Conservation (phyloP, 2,797 vertebrate species). For the Aulostomus chinensis region DNA sequence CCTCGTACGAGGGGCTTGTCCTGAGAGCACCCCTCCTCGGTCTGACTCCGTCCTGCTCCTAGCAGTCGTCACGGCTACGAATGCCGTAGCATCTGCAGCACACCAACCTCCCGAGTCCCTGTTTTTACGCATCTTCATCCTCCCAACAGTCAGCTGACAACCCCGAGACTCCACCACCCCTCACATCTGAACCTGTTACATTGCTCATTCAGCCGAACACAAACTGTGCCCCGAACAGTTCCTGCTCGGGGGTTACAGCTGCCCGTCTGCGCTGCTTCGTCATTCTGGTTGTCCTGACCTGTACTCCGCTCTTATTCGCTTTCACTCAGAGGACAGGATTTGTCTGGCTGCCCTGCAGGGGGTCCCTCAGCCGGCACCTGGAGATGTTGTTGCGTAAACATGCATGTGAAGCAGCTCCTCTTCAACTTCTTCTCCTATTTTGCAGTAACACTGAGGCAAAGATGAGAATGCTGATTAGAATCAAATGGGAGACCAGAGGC, state of each 20-base stretch:
- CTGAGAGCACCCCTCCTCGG: neutral
- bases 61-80: slow-evolving; percentile 33
- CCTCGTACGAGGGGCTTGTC: no score
- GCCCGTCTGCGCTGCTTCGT: slow-evolving; percentile 35
- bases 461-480: no score
- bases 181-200: slow-evolving; percentile 13
- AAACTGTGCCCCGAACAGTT: slow-evolving; percentile 35
- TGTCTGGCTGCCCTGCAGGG: slow-evolving; percentile 18
- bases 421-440: slow-evolving; percentile 9
- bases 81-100: slow-evolving; percentile 45
- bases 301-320: slow-evolving; percentile 13
- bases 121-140: slow-evolving; percentile 14
- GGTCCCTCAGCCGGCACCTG: slow-evolving; percentile 13
- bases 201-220: slow-evolving; percentile 26
- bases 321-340: slow-evolving; percentile 10
- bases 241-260: slow-evolving; percentile 30
- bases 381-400: slow-evolving; percentile 16
- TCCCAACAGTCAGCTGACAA: neutral
- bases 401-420: slow-evolving; percentile 10
- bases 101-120: slow-evolving; percentile 14
- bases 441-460: no score
- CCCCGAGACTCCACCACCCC: neutral
- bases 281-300: slow-evolving; percentile 1
- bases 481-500: no score
- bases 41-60: slow-evolving; percentile 31